Conservation (phyloP, 2,888 invertebrate species). For the Cataglyphis cursor region DNA sequence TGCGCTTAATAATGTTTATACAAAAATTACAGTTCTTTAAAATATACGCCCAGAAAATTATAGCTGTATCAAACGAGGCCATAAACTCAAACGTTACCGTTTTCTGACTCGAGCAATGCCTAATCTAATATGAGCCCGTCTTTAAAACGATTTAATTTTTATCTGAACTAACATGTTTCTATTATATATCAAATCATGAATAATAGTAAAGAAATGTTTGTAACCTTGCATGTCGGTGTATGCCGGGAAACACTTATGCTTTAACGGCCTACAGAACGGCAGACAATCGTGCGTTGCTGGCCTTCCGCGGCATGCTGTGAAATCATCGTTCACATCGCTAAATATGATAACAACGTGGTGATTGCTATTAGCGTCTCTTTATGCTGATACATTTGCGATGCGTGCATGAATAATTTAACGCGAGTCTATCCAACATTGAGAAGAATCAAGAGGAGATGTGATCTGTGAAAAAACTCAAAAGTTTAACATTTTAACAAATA, state of each 20-base stretch:
- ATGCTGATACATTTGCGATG: conserved; percentile 29
- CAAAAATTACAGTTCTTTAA: not conserved
- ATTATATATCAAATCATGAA: conserved; percentile 49
- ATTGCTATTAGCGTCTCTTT: conserved; percentile 25
- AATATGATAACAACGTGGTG: conserved; percentile 55
- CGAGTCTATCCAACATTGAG: not conserved
- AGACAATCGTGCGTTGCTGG: conserved; percentile 67
- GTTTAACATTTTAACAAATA: not conserved
- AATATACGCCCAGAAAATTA: not conserved
- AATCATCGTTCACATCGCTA: conserved; percentile 60
- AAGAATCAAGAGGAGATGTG: not conserved
- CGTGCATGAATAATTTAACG: conserved; percentile 46
- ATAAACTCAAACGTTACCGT: not conserved
- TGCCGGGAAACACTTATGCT: conserved; percentile 70
- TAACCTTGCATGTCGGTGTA: conserved; percentile 63
- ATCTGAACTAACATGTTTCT: not conserved
- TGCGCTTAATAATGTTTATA: not conserved
- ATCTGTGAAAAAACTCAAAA: not conserved
- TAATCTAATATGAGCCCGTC: conserved; percentile 17
- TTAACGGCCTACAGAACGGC: conserved; percentile 56
- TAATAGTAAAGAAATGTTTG: conserved; percentile 47
- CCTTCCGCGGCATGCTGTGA: conserved; percentile 68
- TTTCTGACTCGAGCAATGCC: not conserved
- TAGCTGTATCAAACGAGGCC: not conserved
- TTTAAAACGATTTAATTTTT: conserved; percentile 1